These are phyloP conservation scores for Catotricha subobsoleta DNA, from an alignment of 2,888 invertebrate species.

Conservation along the genomic window DNA sequence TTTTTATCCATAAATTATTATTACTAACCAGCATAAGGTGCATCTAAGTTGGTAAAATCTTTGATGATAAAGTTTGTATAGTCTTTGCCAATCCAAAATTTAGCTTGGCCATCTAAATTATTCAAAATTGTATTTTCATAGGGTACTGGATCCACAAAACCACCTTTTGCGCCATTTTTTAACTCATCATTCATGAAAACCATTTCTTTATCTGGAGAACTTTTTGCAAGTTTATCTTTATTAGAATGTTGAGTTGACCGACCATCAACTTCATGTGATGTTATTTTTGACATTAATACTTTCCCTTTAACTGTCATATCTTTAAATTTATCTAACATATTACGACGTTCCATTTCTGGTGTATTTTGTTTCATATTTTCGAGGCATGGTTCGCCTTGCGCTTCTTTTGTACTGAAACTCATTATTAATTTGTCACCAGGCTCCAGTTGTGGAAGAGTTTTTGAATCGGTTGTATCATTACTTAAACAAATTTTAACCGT, in stretches of 20 bases:
- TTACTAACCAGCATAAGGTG: constrained; percentile 50
- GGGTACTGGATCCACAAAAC: constrained; percentile 20
- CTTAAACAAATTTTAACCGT: no score
- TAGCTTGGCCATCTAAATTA: constrained; percentile 48
- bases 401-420: constrained; percentile 13
- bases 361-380: constrained; percentile 41
- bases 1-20: background rate
- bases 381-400: constrained; percentile 16
- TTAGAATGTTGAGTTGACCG: no score
- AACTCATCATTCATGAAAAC: constrained; percentile 18
- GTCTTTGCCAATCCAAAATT: constrained; percentile 91
- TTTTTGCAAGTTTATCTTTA: constrained; percentile 11
- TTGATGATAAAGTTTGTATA: constrained; percentile 92
- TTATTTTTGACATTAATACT: constrained; percentile 34
- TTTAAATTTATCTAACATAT: constrained; percentile 36
- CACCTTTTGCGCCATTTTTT: constrained; percentile 27
- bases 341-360: constrained; percentile 41
- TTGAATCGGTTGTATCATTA: no score
- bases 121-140: constrained; percentile 20
- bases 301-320: constrained; percentile 35
- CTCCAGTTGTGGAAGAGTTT: constrained; percentile 35
- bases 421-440: constrained; percentile 47
- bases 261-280: constrained; percentile 14
- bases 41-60: constrained; percentile 78
- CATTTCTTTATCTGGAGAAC: constrained; percentile 12